Base-by-base conservation (phyloP, 2,888 invertebrate species). In the Eilema griseolum region DNA sequence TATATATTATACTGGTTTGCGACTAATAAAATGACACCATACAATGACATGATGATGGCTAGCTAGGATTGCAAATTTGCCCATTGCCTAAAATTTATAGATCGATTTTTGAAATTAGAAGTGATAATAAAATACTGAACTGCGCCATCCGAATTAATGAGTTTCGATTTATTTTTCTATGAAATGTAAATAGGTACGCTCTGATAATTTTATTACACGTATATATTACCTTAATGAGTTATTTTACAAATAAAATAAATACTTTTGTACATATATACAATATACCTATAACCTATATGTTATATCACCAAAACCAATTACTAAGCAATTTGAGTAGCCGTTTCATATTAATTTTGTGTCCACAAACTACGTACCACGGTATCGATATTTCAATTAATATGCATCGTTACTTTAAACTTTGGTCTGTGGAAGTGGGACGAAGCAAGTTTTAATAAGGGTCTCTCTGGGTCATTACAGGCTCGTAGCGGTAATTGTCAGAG, bases 391-490 rank as follows among this genome's bases (percentile, higher is more conserved):
- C 86, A 90, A 92, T 93, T 90, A 93, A 91, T 92, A 91, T 90
- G 90, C 90, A 89, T 90, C 90, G 90, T 91, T 91, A 90, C 90
- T 91, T 89, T 88, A 89, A 92, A 92, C 87, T 93, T 92, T 86
- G 87, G 86, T 86, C 85, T 86, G 87, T 85, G 83, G 86, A 85
- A 88, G 88, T 85, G 86, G 88, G 88, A 87, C 87, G 87, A 88
- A 89, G 90, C 87, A 92, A 93, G 92, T 93, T 93, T 92, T 92
- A 92, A 92, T 92, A 93, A 93, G 92, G 93, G 93, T 91, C 90
- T 88, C 90, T 86, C 83, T 87, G 90, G 91, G 91, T 92, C 92
- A 92, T 93, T 93, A 93, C 90, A 83, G 88, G 85, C 88, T 87
- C 90, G 88, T 88, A 89, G 87, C 89, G 87, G 92, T 92, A 93